Base-by-base conservation (phyloP, 2,888 invertebrate species). In the Acronicta aceris region DNA sequence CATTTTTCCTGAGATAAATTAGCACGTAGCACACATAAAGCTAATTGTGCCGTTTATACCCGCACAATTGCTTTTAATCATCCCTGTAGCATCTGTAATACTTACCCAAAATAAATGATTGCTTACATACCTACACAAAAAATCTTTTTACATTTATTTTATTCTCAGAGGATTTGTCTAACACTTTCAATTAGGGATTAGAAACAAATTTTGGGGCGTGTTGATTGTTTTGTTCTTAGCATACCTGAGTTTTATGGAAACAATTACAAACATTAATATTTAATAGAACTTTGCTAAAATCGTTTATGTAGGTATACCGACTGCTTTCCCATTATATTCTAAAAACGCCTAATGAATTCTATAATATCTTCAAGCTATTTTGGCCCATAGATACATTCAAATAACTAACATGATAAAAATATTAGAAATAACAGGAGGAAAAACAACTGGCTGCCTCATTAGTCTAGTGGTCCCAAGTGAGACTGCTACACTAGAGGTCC, bases 241-340 rank as follows among this genome's bases (percentile, higher is more conserved):
- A n/a, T 27, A 41, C 41, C 15, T 10, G 12, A 27, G 6, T 27
- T 41, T 51, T 16, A 30, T 41, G 15, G 41, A 51, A 51, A 15
- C 15, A 50, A 41, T 50, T 50, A 40, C 25, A 41, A 41, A 50
- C 50, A 25, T 41, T 50, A n/a, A 21, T n/a, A 40, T 33, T 33
- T 2, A 33, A 9, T 30, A 3, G 27, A 30, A 7, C 30, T 9
- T 33, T 12, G 33, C 33, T 33, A 12, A 33, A 33, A 33, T 33
- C 7, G 10, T 1, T 10, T 30, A n/a, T n/a, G n/a, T 2, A 10
- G 9, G 30, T 30, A 30, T 30, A 10, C 21, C 4, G 21, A 21
- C 21, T 3, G 21, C 21, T 21, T 21, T 21, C 21, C 4, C 21
- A 21, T 2, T 21, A 3, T 21, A 21, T 3, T 21, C 21, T 21